Base-by-base conservation (phyloP, 1,140 invertebrate species). In the Hyphantria cunea region DNA sequence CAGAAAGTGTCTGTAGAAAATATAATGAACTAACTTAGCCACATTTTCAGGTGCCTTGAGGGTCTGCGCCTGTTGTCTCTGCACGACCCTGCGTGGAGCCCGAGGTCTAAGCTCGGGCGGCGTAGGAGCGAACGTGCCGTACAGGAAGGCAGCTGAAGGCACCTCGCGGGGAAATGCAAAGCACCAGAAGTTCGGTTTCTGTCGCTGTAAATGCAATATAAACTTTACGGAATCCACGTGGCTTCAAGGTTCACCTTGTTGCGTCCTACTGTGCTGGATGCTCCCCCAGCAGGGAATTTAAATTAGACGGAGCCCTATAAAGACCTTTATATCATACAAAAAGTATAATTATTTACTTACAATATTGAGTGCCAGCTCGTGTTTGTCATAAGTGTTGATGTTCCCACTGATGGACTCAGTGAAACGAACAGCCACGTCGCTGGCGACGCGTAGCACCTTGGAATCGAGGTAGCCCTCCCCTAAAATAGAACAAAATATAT, bases 381-480 rank as follows among this genome's bases (percentile, higher is more conserved):
- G 74, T n/a, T 80, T 74, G 53, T 92, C 87, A 64, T 93, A 92
- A 1, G 74, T 80, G 50, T 91, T 80, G 11, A 77, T 71, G 56
- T 87, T 86, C 8, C 84, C 81, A 65, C 86, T 87, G n/a, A 92
- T 76, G 0, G 80, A 73, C 52, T 89, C 81, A 0, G 91, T 81
- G 64, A 89, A 92, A 10, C 85, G 82, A 17, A 88, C 78, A 5
- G 91, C 76, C 13, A 92, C 64, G 41, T 84, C 75, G 62, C 91
- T 91, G 13, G 91, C 83, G 0, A 85, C 82, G 6, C 85, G 80
- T 0, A 92, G 66, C 25, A 92, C 85, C 14, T 80, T 71, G 0
- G 89, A 90, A 59, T 92, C 91, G 25, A 92, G 68, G 48, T 91
- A 80, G 13, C 83, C 84, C 74, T 92, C 92, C 55, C 91, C 89